Percentiles rank a stretch among this genome's conserved stretches.
Evolutionary conservation across 2,888 invertebrate species (phyloP).

Genomic region (Aphidoletes aphidimyza): DNA sequence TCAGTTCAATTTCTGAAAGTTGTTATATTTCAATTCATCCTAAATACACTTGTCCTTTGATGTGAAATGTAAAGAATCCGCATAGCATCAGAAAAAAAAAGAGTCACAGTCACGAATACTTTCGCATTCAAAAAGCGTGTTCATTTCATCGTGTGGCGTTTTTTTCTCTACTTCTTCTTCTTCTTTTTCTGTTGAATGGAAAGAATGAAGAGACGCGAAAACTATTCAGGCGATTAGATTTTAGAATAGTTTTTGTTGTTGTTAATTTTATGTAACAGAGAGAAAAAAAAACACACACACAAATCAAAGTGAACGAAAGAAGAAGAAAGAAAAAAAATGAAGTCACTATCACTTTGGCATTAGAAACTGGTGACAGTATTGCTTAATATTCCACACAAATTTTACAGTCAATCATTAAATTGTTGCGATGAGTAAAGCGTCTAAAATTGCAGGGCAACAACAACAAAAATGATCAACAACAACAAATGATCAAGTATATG

Average conservation of each 20-base stretch:
- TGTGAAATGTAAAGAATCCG: background rate
- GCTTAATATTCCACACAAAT: no score
- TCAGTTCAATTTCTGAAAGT: conserved; percentile 33
- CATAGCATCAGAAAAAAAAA: no score
- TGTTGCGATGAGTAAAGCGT: no score
- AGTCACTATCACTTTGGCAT: no score
- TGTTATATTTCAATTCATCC: background rate
- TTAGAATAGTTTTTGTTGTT: background rate
- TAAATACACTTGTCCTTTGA: background rate
- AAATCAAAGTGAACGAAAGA: no score
- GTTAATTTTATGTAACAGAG: background rate
- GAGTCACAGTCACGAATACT: background rate
- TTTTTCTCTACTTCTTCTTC: background rate
- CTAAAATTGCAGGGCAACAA: no score
- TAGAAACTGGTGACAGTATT: no score
- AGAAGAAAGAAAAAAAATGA: no score
- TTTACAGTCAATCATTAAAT: no score
- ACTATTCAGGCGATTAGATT: background rate
- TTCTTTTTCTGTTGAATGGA: background rate
- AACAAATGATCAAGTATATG: background rate
- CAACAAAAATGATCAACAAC: no score
- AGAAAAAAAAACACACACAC: background rate
- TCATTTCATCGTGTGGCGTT: background rate
- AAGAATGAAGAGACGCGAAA: background rate
- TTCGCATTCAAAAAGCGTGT: background rate